Evolutionary conservation across 1,140 invertebrate species (phyloP).

Genomic region (Harpegnathos saltator): DNA sequence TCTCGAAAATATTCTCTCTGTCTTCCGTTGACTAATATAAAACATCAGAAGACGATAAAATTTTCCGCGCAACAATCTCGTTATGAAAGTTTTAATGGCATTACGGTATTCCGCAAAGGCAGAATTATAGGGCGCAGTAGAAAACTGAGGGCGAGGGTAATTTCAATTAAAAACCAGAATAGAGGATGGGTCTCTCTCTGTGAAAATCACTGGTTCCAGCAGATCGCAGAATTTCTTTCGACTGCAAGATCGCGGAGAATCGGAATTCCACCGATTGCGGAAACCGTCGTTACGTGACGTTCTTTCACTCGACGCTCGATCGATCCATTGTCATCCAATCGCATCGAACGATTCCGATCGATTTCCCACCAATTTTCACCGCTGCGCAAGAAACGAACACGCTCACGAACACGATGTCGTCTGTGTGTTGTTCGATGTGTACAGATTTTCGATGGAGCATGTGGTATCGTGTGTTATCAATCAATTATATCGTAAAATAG

Average conservation of each 20-base stretch:
- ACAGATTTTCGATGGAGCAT: slow-evolving; percentile 78
- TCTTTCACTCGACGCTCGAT: slow-evolving; percentile 49
- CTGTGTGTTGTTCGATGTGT: slow-evolving; percentile 71
- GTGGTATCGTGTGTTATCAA: slow-evolving; percentile 73
- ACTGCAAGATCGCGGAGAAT: slow-evolving; percentile 31
- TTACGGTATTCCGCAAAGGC: slow-evolving; percentile 15
- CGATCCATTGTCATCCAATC: slow-evolving; percentile 63
- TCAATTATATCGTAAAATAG: slow-evolving; percentile 54
- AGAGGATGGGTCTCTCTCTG: not conserved
- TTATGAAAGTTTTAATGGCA: slow-evolving; percentile 1
- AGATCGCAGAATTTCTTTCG: slow-evolving; percentile 78
- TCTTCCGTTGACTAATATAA: not conserved
- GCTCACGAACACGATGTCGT: slow-evolving; percentile 70
- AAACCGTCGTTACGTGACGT: slow-evolving; percentile 18
- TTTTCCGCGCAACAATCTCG: slow-evolving; percentile 1
- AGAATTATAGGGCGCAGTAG: not conserved
- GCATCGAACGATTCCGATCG: slow-evolving; percentile 57
- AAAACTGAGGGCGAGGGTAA: slow-evolving; percentile 7
- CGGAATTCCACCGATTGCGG: slow-evolving; percentile 39
- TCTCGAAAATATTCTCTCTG: not conserved
- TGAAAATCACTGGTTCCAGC: slow-evolving; percentile 80
- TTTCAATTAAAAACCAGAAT: slow-evolving; percentile 32
- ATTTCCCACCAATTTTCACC: slow-evolving; percentile 63
- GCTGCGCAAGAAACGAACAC: slow-evolving; percentile 69
- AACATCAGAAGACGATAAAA: not conserved